A percentile compares a stretch with the other conserved stretches of the same genome.
These are phyloP conservation scores for Polypedilum vanderplanki DNA, from an alignment of 1,140 invertebrate genomes.

Conservation along the genomic window DNA sequence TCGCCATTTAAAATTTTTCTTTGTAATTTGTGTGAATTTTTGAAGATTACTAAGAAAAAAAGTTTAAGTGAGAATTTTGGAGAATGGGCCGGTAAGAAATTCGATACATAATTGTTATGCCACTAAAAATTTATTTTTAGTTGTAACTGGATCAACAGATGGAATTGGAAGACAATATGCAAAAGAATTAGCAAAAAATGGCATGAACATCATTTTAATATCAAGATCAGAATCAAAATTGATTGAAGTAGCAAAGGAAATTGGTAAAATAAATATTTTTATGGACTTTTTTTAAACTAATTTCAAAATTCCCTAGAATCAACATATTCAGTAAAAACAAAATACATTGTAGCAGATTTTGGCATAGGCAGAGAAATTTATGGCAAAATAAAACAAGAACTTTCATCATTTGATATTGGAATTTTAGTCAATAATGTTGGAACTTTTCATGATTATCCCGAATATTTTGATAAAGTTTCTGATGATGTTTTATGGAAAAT, in stretches of 20 bases:
- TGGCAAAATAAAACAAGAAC: slow-evolving; percentile 57
- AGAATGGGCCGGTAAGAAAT: slow-evolving; percentile 49
- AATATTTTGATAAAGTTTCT: slow-evolving; percentile 68
- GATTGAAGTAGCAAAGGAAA: slow-evolving; percentile 62
- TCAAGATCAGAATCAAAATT: slow-evolving; percentile 73
- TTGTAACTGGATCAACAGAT: slow-evolving; percentile 85
- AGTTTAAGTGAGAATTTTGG: slow-evolving; percentile 49
- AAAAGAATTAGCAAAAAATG: slow-evolving; percentile 67
- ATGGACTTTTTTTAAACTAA: not conserved
- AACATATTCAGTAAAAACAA: slow-evolving; percentile 59
- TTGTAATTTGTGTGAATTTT: no score
- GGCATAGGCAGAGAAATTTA: slow-evolving; percentile 61
- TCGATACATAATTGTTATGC: not conserved
- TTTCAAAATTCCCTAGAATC: slow-evolving; percentile 44
- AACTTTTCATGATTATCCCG: slow-evolving; percentile 74
- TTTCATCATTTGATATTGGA: slow-evolving; percentile 66
- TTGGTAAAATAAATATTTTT: slow-evolving; percentile 55
- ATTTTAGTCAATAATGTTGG: slow-evolving; percentile 92
- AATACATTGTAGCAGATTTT: slow-evolving; percentile 74
- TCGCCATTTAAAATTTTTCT: no score
- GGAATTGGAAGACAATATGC: slow-evolving; percentile 90
- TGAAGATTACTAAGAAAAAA: slow-evolving; percentile 37
- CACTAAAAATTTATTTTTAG: slow-evolving; percentile 38
- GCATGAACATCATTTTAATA: slow-evolving; percentile 78
- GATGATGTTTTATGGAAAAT: slow-evolving; percentile 71